Percentiles rank a stretch among this genome's conserved stretches.
phyloP scores from a whole-genome alignment of 1,140 invertebrate species.

The Hermetia illucens region DNA sequence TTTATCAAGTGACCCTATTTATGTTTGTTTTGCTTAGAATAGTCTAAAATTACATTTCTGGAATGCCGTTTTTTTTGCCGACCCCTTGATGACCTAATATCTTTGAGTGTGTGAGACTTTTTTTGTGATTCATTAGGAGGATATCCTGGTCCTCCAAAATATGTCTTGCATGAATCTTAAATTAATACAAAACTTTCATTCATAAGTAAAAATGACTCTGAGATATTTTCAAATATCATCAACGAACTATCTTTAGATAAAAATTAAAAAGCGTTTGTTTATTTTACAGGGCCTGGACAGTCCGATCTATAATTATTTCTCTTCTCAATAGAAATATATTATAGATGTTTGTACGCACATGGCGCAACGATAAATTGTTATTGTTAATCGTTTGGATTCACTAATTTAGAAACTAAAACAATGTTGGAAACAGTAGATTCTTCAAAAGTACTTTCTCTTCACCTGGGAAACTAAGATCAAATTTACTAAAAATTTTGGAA shows the following conservation, averaged over 20 bases:
- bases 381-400: too few species aligned
- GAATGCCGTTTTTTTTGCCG: not conserved
- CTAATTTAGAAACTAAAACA: too few species aligned
- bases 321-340: conserved; percentile 29
- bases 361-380: too few species aligned
- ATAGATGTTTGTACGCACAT: too few species aligned
- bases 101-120: not conserved
- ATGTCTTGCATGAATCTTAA: conserved; percentile 5
- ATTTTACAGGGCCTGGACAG: conserved; percentile 30
- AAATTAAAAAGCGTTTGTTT: conserved; percentile 7
- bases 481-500: too few species aligned
- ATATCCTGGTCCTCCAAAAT: not conserved
- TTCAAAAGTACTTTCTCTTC: too few species aligned
- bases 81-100: conserved; percentile 8
- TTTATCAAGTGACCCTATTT: not conserved
- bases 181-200: not conserved
- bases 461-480: too few species aligned
- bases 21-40: not conserved
- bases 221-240: conserved; percentile 3
- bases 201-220: not conserved
- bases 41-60: too few species aligned
- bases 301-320: conserved; percentile 32
- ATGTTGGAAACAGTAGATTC: too few species aligned
- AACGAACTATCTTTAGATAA: not conserved
- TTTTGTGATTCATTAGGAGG: not conserved